Conservation (phyloP, 2,113 vertebrate species). For the Zingel zingel region DNA sequence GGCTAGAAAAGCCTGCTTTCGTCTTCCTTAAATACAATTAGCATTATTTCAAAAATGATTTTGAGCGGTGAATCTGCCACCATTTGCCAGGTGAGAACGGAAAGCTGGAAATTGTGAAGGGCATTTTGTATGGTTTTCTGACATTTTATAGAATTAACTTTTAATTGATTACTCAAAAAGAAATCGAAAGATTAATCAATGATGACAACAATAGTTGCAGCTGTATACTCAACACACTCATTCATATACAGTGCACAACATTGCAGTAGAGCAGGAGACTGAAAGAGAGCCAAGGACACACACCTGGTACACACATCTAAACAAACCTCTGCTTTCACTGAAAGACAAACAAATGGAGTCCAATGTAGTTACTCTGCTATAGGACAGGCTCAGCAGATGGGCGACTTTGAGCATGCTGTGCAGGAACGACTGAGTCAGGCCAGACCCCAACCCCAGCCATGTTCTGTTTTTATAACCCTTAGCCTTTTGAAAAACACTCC, state of each 20-base stretch:
- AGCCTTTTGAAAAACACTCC: constrained; percentile 47
- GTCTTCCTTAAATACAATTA: neutral
- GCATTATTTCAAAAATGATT: neutral
- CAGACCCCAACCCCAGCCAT: constrained; percentile 63
- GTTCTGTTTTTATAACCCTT: constrained; percentile 78
- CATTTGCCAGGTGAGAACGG: neutral
- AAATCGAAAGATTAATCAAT: neutral
- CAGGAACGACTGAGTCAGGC: constrained; percentile 56
- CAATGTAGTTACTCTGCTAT: constrained; percentile 6
- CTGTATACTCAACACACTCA: neutral
- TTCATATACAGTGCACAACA: neutral
- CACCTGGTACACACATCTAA: constrained; percentile 41
- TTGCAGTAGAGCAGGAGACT: neutral
- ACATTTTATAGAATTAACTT: neutral
- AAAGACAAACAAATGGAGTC: constrained; percentile 45
- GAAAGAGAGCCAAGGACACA: constrained; percentile 10
- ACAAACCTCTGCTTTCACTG: constrained; percentile 30
- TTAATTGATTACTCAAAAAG: neutral
- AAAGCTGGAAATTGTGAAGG: neutral
- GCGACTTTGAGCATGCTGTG: constrained; percentile 52
- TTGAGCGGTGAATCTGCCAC: neutral
- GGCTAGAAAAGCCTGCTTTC: neutral
- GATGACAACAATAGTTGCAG: neutral
- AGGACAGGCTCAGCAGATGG: constrained; percentile 21
- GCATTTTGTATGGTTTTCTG: neutral